These are phyloP conservation scores for Neoascia interrupta DNA, from an alignment of 2,888 invertebrate species.

Conservation along the genomic window DNA sequence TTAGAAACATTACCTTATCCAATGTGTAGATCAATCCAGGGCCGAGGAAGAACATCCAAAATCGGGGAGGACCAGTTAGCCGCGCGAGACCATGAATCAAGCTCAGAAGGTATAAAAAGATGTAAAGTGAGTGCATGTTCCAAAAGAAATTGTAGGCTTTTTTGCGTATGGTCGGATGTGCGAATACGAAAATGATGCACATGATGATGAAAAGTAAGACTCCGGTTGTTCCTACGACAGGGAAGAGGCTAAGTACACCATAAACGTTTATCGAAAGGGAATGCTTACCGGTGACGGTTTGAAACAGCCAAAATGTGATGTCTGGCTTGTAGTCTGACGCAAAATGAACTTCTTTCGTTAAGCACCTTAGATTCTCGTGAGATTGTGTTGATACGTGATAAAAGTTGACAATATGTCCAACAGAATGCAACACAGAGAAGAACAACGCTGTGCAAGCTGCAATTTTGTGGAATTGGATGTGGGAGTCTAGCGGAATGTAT, in stretches of 20 bases:
- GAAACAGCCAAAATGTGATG: slow-evolving; percentile 96
- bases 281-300: slow-evolving; percentile 91
- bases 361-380: slow-evolving; percentile 92
- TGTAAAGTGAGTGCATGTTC: slow-evolving; percentile 94
- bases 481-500: slow-evolving; percentile 95
- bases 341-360: slow-evolving; percentile 96
- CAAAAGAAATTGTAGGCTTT: slow-evolving; percentile 97
- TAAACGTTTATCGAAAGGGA: neutral
- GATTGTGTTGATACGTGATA: slow-evolving; percentile 98
- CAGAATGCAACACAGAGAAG: slow-evolving; percentile 94
- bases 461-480: slow-evolving; percentile 98
- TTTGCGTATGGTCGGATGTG: slow-evolving; percentile 94
- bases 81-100: slow-evolving; percentile 94
- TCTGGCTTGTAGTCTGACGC: slow-evolving; percentile 96
- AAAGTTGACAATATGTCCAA: slow-evolving; percentile 97
- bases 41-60: slow-evolving; percentile 96
- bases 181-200: slow-evolving; percentile 98
- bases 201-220: slow-evolving; percentile 93
- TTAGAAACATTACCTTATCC: slow-evolving; percentile 89
- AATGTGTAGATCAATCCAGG: slow-evolving; percentile 94
- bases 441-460: slow-evolving; percentile 96
- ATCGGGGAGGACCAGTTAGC: slow-evolving; percentile 93
- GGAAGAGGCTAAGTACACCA: neutral
- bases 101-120: slow-evolving; percentile 90
- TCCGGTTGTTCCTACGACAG: slow-evolving; percentile 92